Base-by-base conservation (phyloP, 2,113 vertebrate genomes). In the Coturnix japonica region DNA sequence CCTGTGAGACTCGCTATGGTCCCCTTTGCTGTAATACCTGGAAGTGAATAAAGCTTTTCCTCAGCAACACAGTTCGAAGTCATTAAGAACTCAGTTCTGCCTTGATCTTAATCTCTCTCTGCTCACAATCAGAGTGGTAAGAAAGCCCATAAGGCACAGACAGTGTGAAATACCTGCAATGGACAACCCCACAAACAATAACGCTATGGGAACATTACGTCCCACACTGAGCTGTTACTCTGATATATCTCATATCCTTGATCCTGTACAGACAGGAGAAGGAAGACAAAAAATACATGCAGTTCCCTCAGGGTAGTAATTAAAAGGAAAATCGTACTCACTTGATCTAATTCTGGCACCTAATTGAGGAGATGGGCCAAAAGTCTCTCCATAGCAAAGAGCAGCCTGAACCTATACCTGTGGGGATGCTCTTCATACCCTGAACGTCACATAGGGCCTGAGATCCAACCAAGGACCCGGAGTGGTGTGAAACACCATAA, bases 261-360 rank as follows among this genome's bases (percentile, higher is more conserved):
- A 82, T 61, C 33, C 47, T 60, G 20, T 25, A 53, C 0, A 67
- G 78, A 76, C 1, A 3, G 64, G 56, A 70, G 18, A 17, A 63
- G 39, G 44, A 89, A 85, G 44, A 89, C 81, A 85, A 39, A 28
- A 61, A 81, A 30, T 53, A 83, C 66, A 88, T 8, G 31, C 31
- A 28, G 46, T 49, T 92, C 81, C 43, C 47, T 46, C 75, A 17
- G 56, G 72, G 81, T 0, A 79, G 49, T 63, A 94, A 82, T 95
- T 91, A 85, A 76, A 75, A 85, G 35, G 33, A 66, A 54, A 67
- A 71, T 53, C 56, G 81, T 53, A 83, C 70, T 82, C 75, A 26
- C 63, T 87, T 59, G 66, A 94, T 85, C 75, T 87, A 89, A 82
- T 89, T 91, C 70, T 61, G 54, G 33, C 26, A 89, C 28, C 66